Percentiles rank a stretch among this genome's conserved stretches.
phyloP scores from a whole-genome alignment of 1,140 invertebrate genomes.

The Bilobella aurantiaca region DNA sequence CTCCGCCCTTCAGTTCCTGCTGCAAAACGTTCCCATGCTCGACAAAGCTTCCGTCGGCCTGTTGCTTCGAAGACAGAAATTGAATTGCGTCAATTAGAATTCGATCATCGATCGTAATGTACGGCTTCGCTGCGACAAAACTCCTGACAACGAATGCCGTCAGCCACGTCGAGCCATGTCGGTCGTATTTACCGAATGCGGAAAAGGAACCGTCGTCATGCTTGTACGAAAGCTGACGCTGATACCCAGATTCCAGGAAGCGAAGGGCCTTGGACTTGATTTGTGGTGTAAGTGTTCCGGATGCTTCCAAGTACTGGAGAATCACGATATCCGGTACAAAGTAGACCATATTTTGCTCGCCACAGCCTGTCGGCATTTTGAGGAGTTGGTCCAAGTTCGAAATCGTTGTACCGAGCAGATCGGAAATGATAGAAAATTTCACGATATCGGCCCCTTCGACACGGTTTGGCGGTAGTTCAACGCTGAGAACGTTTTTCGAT shows the following conservation, averaged over 20 bases:
- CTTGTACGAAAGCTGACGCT: constrained; percentile 60
- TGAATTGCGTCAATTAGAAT: constrained; percentile 42
- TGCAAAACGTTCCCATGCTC: constrained; percentile 41
- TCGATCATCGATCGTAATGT: constrained; percentile 64
- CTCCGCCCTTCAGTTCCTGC: constrained; percentile 17
- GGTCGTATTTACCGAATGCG: constrained; percentile 72
- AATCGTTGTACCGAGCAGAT: constrained; percentile 62
- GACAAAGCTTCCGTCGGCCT: constrained; percentile 48
- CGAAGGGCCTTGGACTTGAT: constrained; percentile 61
- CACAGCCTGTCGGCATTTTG: constrained; percentile 71
- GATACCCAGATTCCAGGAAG: constrained; percentile 76
- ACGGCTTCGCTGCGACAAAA: constrained; percentile 65
- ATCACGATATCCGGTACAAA: constrained; percentile 83
- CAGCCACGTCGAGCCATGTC: constrained; percentile 82
- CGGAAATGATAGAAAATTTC: constrained; percentile 60
- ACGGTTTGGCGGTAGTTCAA: constrained; percentile 36
- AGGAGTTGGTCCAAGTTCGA: constrained; percentile 64
- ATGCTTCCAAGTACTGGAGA: constrained; percentile 60
- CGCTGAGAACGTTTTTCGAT: not conserved
- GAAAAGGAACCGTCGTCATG: constrained; percentile 83
- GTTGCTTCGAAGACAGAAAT: constrained; percentile 46
- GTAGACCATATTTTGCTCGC: constrained; percentile 88
- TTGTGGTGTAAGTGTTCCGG: constrained; percentile 42
- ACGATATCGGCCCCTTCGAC: constrained; percentile 57
- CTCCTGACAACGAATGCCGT: constrained; percentile 87